These are phyloP conservation scores for Cladorhizidae sp. DNA, from an alignment of 37 sponge, comb jelly and placozoan genomes.

Conservation along the genomic window DNA sequence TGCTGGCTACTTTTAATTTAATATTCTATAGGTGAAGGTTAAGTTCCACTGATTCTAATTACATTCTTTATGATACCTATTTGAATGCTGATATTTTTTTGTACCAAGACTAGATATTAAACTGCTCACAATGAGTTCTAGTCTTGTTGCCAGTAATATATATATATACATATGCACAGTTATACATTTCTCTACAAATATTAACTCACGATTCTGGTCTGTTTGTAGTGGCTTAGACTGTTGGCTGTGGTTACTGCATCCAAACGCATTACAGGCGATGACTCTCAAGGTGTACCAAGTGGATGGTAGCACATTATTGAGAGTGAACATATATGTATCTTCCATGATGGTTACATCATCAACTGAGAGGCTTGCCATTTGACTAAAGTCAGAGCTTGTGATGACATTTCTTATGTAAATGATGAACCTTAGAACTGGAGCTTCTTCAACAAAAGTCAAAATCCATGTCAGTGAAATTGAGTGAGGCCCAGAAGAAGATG, in stretches of 20 bases:
- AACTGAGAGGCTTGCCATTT: neutral
- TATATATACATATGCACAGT: no score
- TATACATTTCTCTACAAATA: no score
- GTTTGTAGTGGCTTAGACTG: constrained; percentile 24
- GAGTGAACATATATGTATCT: constrained; percentile 9
- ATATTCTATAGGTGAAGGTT: no score
- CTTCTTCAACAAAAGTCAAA: constrained; percentile 58
- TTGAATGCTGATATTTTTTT: no score
- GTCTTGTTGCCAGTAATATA: no score
- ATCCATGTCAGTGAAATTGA: constrained; percentile 51
- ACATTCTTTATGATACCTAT: no score
- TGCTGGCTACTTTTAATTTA: no score
- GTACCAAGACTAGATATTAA: no score
- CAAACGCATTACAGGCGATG: constrained; percentile 51
- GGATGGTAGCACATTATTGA: constrained; percentile 49
- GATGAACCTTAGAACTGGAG: constrained; percentile 18
- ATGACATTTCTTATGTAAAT: constrained; percentile 27
- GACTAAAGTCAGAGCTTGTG: neutral
- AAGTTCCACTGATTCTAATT: no score
- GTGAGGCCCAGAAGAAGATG: neutral
- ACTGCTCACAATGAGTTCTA: no score
- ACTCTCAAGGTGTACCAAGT: constrained; percentile 58
- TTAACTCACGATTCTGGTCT: constrained; percentile 53
- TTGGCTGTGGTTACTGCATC: constrained; percentile 40
- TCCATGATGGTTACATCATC: neutral